Evolutionary conservation across 1,140 invertebrate species (phyloP), one percentile per base, ranked within the genome.

Genomic region (Drosophila fuyamai): DNA sequence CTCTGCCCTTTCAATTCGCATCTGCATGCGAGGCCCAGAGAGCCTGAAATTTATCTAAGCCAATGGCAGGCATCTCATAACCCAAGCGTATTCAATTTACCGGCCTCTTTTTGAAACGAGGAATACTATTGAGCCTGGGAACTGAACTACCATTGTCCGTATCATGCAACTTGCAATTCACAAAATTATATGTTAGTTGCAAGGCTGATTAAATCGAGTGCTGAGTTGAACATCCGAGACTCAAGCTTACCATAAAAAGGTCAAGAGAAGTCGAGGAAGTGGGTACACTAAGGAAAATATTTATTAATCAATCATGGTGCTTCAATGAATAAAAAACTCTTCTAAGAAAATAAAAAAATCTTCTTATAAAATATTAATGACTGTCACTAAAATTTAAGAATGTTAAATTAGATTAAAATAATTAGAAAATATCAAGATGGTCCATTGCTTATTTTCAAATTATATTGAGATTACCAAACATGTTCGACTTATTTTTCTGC

Each of bases 51-150:
- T 58, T 38, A 68, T 66, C 68, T 62, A 51, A 61, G 75, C 76
- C 76, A 48, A 36, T 29, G 73, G 81, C 70, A 38, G 59, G 66
- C 50, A 18, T 71, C 66, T 59, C 76, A 76, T 56, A 80, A 70
- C 61, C 68, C 76, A 89, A 44, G 72, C 68, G 46, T 43, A 83
- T 80, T 89, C 84, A 89, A 89, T 89, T 88, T 89, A 56, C 53
- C 16, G 43, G 46, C 53, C 54, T 41, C 43, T 53, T 50, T 50
- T 50, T 71, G 50, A 71, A 58, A 18, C 9, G 4, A 27, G 35
- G 36, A 66, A 36, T 32, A 35, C 13, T 14, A 27, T 50, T 23
- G 35, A 43, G 48, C 14, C 65, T 66, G 63, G 58, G 63, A 47
- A 48, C 58, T n/a, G 27, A 43, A 40, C 16, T 60, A 38, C 60